Evolutionary conservation across 2,797 vertebrate species (phyloP).

Genomic region (Pteronotus mesoamericanus): DNA sequence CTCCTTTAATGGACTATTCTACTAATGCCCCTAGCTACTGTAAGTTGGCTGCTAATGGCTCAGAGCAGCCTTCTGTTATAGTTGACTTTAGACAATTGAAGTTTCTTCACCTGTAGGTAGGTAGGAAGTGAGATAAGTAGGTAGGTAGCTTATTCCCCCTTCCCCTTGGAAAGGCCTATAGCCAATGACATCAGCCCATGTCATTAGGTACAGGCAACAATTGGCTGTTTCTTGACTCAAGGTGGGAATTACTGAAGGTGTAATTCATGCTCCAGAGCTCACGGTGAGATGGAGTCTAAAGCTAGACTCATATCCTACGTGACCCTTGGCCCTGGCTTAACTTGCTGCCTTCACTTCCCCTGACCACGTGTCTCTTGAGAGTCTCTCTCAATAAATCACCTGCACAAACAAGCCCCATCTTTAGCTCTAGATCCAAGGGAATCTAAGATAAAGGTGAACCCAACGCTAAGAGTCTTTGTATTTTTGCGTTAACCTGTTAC

Average conservation of each 20-base stretch:
- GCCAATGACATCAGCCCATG: neutral
- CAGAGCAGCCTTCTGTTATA: neutral
- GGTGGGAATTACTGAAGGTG: neutral
- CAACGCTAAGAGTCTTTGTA: neutral
- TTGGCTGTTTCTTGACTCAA: neutral
- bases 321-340: neutral
- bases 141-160: neutral
- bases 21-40: neutral
- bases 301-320: neutral
- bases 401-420: neutral
- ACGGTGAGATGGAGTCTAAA: neutral
- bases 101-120: neutral
- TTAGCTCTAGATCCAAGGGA: neutral
- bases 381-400: neutral
- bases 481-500: neutral
- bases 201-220: neutral
- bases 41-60: neutral
- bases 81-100: neutral
- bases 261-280: neutral
- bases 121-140: neutral
- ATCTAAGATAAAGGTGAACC: neutral
- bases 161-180: neutral
- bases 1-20: neutral
- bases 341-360: neutral
- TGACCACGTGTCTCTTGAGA: neutral